Percentiles rank a stretch among this genome's conserved stretches.
Conservation (phyloP, 2,888 invertebrate species). For the Leptinotarsa rubiginosa region DNA sequence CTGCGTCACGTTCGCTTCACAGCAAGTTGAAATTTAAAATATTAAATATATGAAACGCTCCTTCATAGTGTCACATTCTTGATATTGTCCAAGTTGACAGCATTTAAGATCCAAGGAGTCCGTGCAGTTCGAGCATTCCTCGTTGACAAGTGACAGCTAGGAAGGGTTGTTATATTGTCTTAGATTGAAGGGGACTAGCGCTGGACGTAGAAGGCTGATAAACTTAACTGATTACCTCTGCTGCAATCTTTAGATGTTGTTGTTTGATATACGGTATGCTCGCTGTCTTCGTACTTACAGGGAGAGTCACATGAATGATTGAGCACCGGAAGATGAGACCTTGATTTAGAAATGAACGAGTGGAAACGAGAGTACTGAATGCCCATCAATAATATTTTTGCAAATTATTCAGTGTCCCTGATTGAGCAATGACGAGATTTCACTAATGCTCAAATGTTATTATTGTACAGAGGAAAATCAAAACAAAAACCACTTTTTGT, state of each 20-base stretch:
- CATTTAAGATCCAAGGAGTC: slow-evolving; percentile 53
- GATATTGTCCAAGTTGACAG: slow-evolving; percentile 61
- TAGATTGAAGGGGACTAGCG: slow-evolving; percentile 50
- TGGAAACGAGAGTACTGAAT: background rate
- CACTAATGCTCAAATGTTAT: no score
- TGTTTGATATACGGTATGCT: slow-evolving; percentile 34
- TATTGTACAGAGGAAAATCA: no score
- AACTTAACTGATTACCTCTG: slow-evolving; percentile 53
- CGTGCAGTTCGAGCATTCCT: slow-evolving; percentile 59
- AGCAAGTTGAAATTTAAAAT: slow-evolving; percentile 46
- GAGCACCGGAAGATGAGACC: background rate
- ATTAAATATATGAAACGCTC: slow-evolving; percentile 45
- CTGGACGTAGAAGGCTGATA: slow-evolving; percentile 51
- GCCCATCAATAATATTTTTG: background rate
- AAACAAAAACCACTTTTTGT: no score
- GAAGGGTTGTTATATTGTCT: slow-evolving; percentile 61
- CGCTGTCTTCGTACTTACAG: slow-evolving; percentile 11
- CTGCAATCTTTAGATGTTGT: slow-evolving; percentile 47
- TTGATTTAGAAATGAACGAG: no score
- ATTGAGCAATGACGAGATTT: no score
- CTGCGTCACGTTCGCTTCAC: slow-evolving; percentile 40
- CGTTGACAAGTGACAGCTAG: slow-evolving; percentile 63
- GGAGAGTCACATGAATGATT: slow-evolving; percentile 13
- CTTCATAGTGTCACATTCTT: slow-evolving; percentile 55
- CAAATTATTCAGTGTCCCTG: no score